Base-by-base conservation (phyloP, 2,888 invertebrate species). In the Pollenia labialis region DNA sequence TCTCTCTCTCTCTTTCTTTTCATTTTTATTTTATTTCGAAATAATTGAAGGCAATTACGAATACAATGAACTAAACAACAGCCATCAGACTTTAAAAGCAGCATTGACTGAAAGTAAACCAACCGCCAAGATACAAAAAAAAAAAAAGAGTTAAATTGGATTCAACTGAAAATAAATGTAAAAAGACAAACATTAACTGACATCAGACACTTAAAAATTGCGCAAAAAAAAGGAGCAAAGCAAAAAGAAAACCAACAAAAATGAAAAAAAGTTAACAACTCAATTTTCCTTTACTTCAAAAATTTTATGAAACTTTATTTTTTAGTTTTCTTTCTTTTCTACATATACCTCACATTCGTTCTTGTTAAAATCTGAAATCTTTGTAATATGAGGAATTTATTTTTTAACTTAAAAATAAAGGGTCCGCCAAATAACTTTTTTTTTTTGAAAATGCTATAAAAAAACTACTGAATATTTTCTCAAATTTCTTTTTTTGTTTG, bases 1-100 rank as follows among this genome's bases (percentile, higher is more conserved):
- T 58, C 18, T 32, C n/a, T 40, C 58, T 62, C 52, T 71, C 9
- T 58, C 18, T 32, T 16, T 40, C 58, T 60, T 42, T 18, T 81
- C 74, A 48, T 54, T 48, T 62, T 62, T 23, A 23, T 23, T 62
- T 54, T 18, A 62, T 14, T 76, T 54, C 12, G 46, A 76, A 81
- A 62, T 76, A 82, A 76, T 82, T 76, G 82, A 62, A 69, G 69
- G 14, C 82, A 82, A 82, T 76, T 76, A 76, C 62, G 62, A 50
- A 82, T 76, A 62, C 69, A 76, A 62, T 46, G 75, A 68, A 68
- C 42, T 46, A 23, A 72, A 72, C 50, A 68, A 68, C 32, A 32
- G 32, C n/a, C 12, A n/a, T 18, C 16, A 18, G 58, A 16, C 54
- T 56, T 18, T 56, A 77, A 69, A 10, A 14, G 46, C 46, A 32